A percentile compares a stretch with the other conserved stretches of the same genome.
phyloP scores from a whole-genome alignment of 1,140 invertebrate genomes.

The Hylyphantes graminicola region DNA sequence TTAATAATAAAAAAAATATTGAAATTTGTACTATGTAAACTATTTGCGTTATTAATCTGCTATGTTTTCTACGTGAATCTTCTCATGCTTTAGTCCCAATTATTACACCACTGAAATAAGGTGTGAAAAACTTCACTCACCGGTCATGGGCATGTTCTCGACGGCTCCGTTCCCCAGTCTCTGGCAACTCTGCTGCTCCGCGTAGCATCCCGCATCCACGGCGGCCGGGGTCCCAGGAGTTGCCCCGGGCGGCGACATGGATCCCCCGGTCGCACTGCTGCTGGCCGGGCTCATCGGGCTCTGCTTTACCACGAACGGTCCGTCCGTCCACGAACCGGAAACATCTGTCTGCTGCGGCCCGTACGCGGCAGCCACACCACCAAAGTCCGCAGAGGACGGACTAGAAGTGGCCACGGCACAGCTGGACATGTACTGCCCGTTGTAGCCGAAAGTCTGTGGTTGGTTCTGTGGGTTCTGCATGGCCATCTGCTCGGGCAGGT shows the following conservation, averaged over 20 bases:
- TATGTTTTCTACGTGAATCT: too few relatives aligned
- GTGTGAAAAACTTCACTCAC: not conserved
- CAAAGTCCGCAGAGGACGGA: slow-evolving; percentile 44
- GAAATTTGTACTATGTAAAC: too few relatives aligned
- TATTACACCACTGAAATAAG: not conserved
- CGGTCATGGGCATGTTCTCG: slow-evolving; percentile 18
- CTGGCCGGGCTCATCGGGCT: slow-evolving; percentile 40
- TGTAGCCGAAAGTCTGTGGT: not conserved
- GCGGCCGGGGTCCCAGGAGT: slow-evolving; percentile 22
- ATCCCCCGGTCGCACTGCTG: slow-evolving; percentile 11
- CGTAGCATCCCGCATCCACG: not conserved
- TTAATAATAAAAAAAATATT: too few relatives aligned
- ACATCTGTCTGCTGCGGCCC: not conserved
- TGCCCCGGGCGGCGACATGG: slow-evolving; percentile 19
- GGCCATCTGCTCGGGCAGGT: slow-evolving; percentile 33
- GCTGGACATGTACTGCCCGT: slow-evolving; percentile 58
- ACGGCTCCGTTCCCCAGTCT: slow-evolving; percentile 11
- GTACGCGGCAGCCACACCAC: slow-evolving; percentile 28
- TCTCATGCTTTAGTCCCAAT: too few relatives aligned
- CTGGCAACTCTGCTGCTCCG: slow-evolving; percentile 33
- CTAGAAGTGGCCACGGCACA: slow-evolving; percentile 37
- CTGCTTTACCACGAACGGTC: slow-evolving; percentile 9
- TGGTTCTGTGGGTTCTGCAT: not conserved
- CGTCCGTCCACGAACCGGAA: slow-evolving; percentile 4
- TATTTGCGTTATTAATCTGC: too few relatives aligned